Percentiles rank a stretch among this genome's conserved stretches.
These are phyloP conservation scores for Catonia carolina DNA, from an alignment of 2,888 invertebrate genomes.

Conservation along the genomic window DNA sequence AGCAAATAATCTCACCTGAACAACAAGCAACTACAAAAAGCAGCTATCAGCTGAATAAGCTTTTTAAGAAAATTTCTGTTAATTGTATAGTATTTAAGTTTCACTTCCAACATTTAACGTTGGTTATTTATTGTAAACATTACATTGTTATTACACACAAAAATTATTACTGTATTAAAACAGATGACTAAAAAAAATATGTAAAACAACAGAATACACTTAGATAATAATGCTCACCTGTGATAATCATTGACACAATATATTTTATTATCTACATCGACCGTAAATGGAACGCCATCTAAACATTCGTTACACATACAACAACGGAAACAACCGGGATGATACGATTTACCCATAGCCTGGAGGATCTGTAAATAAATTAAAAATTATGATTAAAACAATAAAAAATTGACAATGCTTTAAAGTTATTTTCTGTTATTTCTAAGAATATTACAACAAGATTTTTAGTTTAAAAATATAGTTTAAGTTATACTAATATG, in stretches of 20 bases:
- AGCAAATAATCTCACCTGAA: no score
- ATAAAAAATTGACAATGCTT: no score
- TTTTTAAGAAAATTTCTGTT: no score
- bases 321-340: conserved; percentile 98
- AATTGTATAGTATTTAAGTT: neutral
- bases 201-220: conserved; percentile 1
- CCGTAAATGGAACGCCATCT: conserved; percentile 97
- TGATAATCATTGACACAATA: conserved; percentile 99
- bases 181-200: neutral
- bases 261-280: conserved; percentile 95
- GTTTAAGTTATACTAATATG: no score
- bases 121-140: neutral
- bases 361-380: conserved; percentile 77
- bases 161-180: neutral
- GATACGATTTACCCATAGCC: conserved; percentile 99
- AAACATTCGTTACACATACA: conserved; percentile 96
- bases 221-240: conserved; percentile 35
- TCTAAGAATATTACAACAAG: no score
- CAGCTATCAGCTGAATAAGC: no score
- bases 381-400: conserved; percentile 24
- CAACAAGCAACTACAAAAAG: no score
- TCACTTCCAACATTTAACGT: neutral
- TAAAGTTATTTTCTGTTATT: no score
- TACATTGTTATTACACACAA: conserved; percentile 6
- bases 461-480: no score